Conservation (phyloP, 2,113 vertebrate genomes). For the Brevimyrus niger region DNA sequence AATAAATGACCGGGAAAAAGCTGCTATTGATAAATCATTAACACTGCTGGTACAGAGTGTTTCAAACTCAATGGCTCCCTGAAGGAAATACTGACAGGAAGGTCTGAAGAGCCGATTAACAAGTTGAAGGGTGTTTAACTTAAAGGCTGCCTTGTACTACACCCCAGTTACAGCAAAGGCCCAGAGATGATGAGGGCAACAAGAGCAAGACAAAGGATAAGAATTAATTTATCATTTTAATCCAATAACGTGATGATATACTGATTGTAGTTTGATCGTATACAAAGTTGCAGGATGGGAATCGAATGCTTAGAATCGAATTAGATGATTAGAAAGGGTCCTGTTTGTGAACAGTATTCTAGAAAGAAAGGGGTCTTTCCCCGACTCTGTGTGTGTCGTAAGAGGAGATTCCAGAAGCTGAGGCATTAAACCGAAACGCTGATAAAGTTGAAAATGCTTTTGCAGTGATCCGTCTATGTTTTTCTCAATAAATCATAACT, state of each 20-base stretch:
- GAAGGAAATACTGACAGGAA: neutral
- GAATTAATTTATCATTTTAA: neutral
- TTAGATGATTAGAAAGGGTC: neutral
- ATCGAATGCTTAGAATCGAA: too few relatives aligned
- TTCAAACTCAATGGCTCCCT: neutral
- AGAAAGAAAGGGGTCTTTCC: neutral
- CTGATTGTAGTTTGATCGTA: neutral
- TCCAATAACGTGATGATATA: neutral
- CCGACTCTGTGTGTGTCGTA: neutral
- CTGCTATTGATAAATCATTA: conserved; percentile 6
- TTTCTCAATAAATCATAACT: neutral
- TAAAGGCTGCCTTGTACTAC: neutral
- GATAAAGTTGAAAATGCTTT: neutral
- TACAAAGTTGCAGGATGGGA: neutral
- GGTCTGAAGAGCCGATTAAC: neutral
- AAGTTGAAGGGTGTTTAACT: neutral
- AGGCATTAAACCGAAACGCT: neutral
- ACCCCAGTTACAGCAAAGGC: neutral
- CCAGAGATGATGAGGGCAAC: neutral
- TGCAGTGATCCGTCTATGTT: neutral
- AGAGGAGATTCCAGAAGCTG: neutral
- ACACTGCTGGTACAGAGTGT: neutral
- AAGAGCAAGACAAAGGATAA: neutral
- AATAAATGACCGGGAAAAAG: neutral
- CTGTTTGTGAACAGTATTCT: neutral